Percentiles rank a stretch among this genome's conserved stretches.
Conservation (phyloP, 2,888 invertebrate genomes). For the Muschampia plurimacula region DNA sequence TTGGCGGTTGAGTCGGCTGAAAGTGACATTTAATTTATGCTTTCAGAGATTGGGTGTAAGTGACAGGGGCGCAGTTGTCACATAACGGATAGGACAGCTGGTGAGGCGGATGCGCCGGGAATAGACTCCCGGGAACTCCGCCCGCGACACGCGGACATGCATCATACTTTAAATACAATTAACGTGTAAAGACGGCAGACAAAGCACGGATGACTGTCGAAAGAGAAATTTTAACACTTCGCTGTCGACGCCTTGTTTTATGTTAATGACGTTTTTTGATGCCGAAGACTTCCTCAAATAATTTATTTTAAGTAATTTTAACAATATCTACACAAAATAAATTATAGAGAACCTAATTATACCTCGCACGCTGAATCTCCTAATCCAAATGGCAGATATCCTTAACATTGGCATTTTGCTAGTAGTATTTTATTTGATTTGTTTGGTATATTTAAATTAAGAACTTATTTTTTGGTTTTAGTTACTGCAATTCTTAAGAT, state of each 20-base stretch:
- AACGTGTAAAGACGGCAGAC: slow-evolving; percentile 33
- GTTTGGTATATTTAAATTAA: too few relatives aligned
- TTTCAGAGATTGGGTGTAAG: slow-evolving; percentile 66
- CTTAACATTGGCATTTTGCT: too few relatives aligned
- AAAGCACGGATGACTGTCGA: neutral
- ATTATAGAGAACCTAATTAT: too few relatives aligned
- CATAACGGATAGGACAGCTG: slow-evolving; percentile 79
- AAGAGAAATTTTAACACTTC: slow-evolving; percentile 4
- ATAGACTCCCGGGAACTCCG: slow-evolving; percentile 54
- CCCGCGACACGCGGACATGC: slow-evolving; percentile 62
- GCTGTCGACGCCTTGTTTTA: slow-evolving; percentile 5
- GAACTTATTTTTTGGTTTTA: too few relatives aligned
- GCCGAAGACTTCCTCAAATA: neutral
- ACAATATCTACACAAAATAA: too few relatives aligned
- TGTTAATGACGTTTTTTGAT: neutral
- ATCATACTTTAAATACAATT: slow-evolving; percentile 67
- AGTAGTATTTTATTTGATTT: too few relatives aligned
- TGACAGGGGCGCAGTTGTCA: slow-evolving; percentile 70
- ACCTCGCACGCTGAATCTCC: too few relatives aligned
- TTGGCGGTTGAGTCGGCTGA: slow-evolving; percentile 48
- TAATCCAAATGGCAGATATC: too few relatives aligned
- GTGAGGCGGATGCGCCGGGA: slow-evolving; percentile 77
- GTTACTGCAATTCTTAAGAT: too few relatives aligned
- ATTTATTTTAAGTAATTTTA: too few relatives aligned
- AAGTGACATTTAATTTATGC: slow-evolving; percentile 75